Conservation (phyloP, 2,888 invertebrate species). For the Hirtodrosophila confusa region DNA sequence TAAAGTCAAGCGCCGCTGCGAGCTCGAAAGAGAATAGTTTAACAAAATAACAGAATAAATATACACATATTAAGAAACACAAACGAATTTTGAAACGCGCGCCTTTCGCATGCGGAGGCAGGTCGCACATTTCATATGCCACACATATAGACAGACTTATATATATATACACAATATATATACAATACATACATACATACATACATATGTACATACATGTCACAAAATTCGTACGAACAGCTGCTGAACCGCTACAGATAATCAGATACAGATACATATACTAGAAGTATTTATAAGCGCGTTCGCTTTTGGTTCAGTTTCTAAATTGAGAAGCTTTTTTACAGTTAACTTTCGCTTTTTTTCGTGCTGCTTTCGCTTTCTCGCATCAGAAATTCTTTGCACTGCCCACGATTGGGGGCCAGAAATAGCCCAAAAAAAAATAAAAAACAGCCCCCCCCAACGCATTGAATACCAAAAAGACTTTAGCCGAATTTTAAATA, state of each 20-base stretch:
- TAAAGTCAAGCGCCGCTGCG: conserved; percentile 27
- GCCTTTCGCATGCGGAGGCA: conserved; percentile 49
- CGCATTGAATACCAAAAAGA: conserved; percentile 28
- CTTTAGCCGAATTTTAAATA: conserved; percentile 16
- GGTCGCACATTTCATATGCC: conserved; percentile 50
- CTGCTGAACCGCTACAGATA: conserved; percentile 68
- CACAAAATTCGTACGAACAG: conserved; percentile 48
- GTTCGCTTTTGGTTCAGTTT: conserved; percentile 43
- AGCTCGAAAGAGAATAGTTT: conserved; percentile 24
- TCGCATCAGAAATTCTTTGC: conserved; percentile 63
- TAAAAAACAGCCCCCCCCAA: neutral
- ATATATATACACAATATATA: conserved; percentile 9
- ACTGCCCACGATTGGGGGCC: conserved; percentile 56
- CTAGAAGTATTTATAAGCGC: conserved; percentile 73
- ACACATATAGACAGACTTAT: conserved; percentile 30
- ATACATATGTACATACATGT: no score
- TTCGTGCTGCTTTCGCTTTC: conserved; percentile 58
- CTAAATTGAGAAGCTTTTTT: conserved; percentile 50
- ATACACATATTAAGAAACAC: conserved; percentile 30
- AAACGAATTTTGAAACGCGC: conserved; percentile 42
- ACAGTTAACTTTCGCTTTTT: conserved; percentile 76
- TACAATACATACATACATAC: no score
- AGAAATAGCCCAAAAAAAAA: conserved; percentile 54
- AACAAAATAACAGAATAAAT: conserved; percentile 28
- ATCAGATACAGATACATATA: conserved; percentile 74